Evolutionary conservation across 2,113 vertebrate genomes (phyloP).

Genomic region (Notechis scutatus): DNA sequence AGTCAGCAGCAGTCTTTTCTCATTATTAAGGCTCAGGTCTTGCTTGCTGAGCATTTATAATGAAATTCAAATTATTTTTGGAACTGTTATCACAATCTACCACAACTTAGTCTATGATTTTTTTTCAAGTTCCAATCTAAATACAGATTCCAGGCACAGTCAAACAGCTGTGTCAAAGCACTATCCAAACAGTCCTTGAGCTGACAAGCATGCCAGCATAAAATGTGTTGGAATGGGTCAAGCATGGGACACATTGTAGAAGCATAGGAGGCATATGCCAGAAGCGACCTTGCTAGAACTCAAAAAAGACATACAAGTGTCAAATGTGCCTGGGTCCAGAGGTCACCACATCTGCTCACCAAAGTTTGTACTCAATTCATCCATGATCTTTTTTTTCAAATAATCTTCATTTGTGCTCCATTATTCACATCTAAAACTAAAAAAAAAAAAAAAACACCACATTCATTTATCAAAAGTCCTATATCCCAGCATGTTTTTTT

Average conservation of each 20-base stretch:
- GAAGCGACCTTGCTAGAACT: background rate
- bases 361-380: background rate
- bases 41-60: slow-evolving; percentile 20
- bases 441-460: background rate
- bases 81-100: background rate
- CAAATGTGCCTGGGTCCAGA: background rate
- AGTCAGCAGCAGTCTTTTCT: slow-evolving; percentile 1
- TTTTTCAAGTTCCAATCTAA: background rate
- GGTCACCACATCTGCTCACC: background rate
- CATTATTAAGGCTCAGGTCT: slow-evolving; percentile 3
- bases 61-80: slow-evolving; percentile 8
- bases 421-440: background rate
- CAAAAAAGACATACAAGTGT: background rate
- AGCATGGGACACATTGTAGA: background rate
- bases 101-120: slow-evolving; percentile 11
- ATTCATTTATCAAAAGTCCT: background rate
- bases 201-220: background rate
- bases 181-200: background rate
- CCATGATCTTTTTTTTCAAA: background rate
- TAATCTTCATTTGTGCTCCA: background rate
- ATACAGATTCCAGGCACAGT: background rate
- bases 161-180: background rate
- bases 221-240: background rate
- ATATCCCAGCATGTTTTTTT: background rate
- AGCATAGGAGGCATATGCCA: background rate